Evolutionary conservation across 2,888 invertebrate species (phyloP).

Genomic region (Dyspetes luteomarginatus): DNA sequence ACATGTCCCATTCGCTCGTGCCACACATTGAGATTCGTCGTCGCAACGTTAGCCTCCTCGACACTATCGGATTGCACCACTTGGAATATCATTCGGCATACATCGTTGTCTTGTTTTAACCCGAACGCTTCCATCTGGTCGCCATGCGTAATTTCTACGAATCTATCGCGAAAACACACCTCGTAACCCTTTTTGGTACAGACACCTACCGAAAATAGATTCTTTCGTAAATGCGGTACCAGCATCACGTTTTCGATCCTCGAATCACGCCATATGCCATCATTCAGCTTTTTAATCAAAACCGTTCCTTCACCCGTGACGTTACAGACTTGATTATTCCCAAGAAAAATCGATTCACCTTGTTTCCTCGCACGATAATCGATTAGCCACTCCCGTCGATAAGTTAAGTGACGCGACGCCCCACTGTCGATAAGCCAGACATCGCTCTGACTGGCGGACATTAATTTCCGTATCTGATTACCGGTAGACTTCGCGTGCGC

Average conservation of each 20-base stretch:
- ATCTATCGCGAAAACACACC: no score
- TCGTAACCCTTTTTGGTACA: background rate
- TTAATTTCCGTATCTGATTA: background rate
- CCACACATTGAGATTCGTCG: constrained; percentile 46
- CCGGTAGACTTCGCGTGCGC: background rate
- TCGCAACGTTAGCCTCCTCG: no score
- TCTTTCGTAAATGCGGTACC: background rate
- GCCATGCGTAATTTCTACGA: no score
- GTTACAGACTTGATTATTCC: background rate
- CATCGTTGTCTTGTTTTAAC: no score
- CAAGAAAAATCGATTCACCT: background rate
- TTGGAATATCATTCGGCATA: no score
- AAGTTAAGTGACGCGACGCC: background rate
- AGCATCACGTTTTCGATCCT: background rate
- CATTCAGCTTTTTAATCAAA: background rate
- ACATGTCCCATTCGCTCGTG: constrained; percentile 64
- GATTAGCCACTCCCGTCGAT: background rate
- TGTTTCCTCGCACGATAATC: background rate
- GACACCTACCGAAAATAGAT: background rate
- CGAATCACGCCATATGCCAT: background rate
- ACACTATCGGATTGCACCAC: no score
- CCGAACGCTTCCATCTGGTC: no score
- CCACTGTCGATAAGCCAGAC: no score
- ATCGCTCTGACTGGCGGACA: no score
- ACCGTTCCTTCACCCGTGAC: background rate